Evolutionary conservation across 2,113 vertebrate species (phyloP), one percentile per base, ranked within the genome.

Genomic region (Pipa parva): DNA sequence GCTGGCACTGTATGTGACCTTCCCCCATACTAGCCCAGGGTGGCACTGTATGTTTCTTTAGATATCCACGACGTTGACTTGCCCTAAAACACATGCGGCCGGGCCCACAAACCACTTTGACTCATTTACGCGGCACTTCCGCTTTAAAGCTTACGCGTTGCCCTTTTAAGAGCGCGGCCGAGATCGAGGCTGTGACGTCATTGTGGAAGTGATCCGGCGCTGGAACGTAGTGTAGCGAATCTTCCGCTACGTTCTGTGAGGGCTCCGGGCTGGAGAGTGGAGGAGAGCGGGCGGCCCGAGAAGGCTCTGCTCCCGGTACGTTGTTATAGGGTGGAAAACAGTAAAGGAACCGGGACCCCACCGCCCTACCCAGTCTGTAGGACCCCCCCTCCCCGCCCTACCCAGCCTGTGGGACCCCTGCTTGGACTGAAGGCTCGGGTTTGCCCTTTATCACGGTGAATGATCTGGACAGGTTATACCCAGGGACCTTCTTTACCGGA

Each of bases 151-250:
- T 3, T 1, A 2, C 4, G 13, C 2, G 22, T 51, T 25, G 46
- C 58, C 66, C 58, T 39, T 70, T 70, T 61, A 70, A 21, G 49
- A 21, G 27, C 18, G 49, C 42, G 51, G 63, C 22, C 72, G 56
- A 70, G 27, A 15, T 42, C 80, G 72, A 75, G 77, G 75, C 77
- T 72, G 75, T 82, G 80, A 79, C 78, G 76, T 82, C 77, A 79
- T 31, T 10, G 71, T 66, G 71, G 55, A 70, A 68, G 59, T 59
- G 57, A 61, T 75, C 75, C 73, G 78, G 78, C 78, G 70, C 59
- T 62, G 79, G 66, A 59, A 76, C 73, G 49, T 67, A 57, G 71
- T 63, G 73, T 69, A 55, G 46, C 63, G n/a, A 55, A 50, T 67
- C 71, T 63, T 72, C 36, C 60, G 55, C 46, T 8, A 26, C 63